Evolutionary conservation across 2,113 vertebrate genomes (phyloP), one percentile per base, ranked within the genome.

Genomic region (Ondatra zibethicus): DNA sequence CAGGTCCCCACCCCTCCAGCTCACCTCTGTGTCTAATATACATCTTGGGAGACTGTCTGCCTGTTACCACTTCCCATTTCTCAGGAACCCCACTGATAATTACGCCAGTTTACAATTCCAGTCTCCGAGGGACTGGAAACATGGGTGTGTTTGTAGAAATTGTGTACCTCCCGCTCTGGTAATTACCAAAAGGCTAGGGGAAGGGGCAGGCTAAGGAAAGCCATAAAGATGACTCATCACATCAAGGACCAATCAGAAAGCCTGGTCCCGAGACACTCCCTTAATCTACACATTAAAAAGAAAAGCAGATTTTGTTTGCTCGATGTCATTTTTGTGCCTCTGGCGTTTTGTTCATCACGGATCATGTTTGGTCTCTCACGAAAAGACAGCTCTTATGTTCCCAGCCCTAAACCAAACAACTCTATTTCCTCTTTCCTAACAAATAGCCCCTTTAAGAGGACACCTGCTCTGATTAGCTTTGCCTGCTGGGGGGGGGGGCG

Each of bases 141-240:
- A 47, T 39, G 72, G 66, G 45, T 82, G n/a, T 63, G 21, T 66
- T 76, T 92, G 33, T 94, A 76, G 91, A 94, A 95, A 70, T 3
- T 31, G 8, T 33, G 11, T 87, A 12, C 27, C 8, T 21, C 70
- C 45, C n/a, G 11, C 66, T 47, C 31, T 72, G 36, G 89, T 36
- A 55, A 95, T 87, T 78, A 65, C 39, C 29, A 58, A 86, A 65
- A 72, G 31, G 33, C 8, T 17, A 13, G 5, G 19, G 16, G 21
- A 73, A 50, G n/a, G 55, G 16, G 75, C 4, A 0, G 5, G 27
- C 63, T 33, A 13, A 88, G 6, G 58, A 94, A 95, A 96, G 52
- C 23, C 50, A 33, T 65, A 14, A 80, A 93, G 13, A n/a, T 55
- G 21, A 89, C 50, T 70, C 91, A 50, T 61, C 52, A 78, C 91